Evolutionary conservation across 1,140 invertebrate genomes (phyloP), one percentile per base, ranked within the genome.

Genomic region (Holotrichia oblita): DNA sequence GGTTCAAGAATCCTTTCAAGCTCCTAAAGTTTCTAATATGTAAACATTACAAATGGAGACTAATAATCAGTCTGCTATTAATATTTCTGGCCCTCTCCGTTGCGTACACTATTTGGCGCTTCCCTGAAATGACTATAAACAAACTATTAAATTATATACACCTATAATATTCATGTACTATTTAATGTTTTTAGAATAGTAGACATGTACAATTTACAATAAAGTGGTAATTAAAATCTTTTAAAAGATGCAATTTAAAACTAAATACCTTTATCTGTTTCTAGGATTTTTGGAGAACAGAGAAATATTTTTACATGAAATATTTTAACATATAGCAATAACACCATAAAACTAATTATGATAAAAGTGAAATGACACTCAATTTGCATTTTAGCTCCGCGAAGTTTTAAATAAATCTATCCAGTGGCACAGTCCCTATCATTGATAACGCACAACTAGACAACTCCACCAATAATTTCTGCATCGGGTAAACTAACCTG

Each of bases 1-100:
- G 90, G 86, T 87, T 92, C 79, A 88, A 86, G 40, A 90, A 92
- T 86, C 91, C 91, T 0, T 87, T 89, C 82, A 91, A 89, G 84
- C 88, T 90, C 14, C 87, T 87, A 34, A 87, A 87, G 27, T 87
- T 88, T 81, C 88, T 91, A 40, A 82, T 92, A 27, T 90, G 87
- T 80, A 89, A 89, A 10, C 85, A 87, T 80, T 87, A 90, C 81
- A 88, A 88, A 79, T 88, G 88, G 87, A 87, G 88, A 83, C 86
- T 90, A 76, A 79, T 89, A 69, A 27, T 69, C 27, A 0, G 24
- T 14, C 1, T 27, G 17, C 8, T 69, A 14, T 69, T 69, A 27
- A 27, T 34, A 69, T 69, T 69, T 27, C 9, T 17, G 22, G 61
- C 17, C 1, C 61, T 69, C 24, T 69, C 61, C 6, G 8, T 69